Percentiles rank a stretch among this genome's conserved stretches.
These are phyloP conservation scores for Coreius guichenoti DNA, from an alignment of 2,797 vertebrate species.

Conservation along the genomic window DNA sequence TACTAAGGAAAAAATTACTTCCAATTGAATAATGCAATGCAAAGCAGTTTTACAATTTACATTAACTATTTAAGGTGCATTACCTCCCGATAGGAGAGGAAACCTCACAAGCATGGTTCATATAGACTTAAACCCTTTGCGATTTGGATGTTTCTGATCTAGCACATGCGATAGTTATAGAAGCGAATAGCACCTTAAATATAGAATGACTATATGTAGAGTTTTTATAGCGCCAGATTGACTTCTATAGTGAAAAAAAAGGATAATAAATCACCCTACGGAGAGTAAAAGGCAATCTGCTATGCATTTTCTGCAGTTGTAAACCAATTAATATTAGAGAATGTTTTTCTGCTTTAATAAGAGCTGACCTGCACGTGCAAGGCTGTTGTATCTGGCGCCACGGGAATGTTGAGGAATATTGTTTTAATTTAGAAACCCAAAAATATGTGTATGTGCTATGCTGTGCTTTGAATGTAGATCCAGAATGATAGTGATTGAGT, in stretches of 20 bases:
- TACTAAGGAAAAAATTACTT: not conserved
- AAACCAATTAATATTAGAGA: conserved; percentile 4
- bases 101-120: conserved; percentile 40
- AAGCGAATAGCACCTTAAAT: conserved; percentile 1
- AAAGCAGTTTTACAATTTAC: conserved; percentile 17
- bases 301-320: conserved; percentile 30
- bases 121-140: conserved; percentile 22
- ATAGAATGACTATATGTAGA: conserved; percentile 13
- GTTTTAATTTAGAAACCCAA: conserved; percentile 4
- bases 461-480: conserved; percentile 21
- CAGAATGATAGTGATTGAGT: not conserved
- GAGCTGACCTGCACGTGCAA: conserved; percentile 25
- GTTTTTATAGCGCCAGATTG: not conserved
- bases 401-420: not conserved
- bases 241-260: not conserved
- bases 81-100: conserved; percentile 4
- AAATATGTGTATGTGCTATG: not conserved
- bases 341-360: conserved; percentile 33
- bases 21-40: conserved; percentile 2
- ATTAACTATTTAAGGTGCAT: conserved; percentile 31
- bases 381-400: conserved; percentile 15
- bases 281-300: conserved; percentile 25
- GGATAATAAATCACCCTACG: not conserved
- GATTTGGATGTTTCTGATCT: conserved; percentile 26
- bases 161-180: not conserved